Evolutionary conservation across 2,113 vertebrate species (phyloP).

Genomic region (Tupaia tana): DNA sequence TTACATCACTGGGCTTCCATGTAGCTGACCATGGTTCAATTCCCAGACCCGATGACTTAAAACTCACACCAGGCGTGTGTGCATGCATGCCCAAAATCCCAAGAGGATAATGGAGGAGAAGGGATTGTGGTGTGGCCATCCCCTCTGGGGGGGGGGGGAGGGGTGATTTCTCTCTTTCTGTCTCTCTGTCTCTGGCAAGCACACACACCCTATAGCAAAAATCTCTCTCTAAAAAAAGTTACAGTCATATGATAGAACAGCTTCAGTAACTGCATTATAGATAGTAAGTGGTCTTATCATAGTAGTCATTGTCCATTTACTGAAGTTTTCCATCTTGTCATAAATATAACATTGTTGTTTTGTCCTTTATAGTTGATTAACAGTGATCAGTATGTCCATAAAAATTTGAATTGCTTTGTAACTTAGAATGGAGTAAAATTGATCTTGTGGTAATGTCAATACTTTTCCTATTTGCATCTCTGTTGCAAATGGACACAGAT

Average conservation of each 20-base stretch:
- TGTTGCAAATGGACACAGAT: background rate
- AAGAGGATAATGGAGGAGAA: too few species aligned
- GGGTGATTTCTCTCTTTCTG: too few species aligned
- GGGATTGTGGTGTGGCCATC: too few species aligned
- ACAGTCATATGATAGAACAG: background rate
- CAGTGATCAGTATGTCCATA: background rate
- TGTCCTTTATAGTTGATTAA: constrained; percentile 10
- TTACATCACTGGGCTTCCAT: too few species aligned
- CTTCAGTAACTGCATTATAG: background rate
- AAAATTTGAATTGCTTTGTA: background rate
- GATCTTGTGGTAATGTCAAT: background rate
- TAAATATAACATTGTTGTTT: background rate
- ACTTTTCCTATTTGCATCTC: background rate
- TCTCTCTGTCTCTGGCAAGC: too few species aligned
- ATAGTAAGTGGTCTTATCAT: background rate
- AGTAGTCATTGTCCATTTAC: background rate
- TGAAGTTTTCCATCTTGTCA: background rate
- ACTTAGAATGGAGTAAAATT: background rate
- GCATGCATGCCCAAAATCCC: too few species aligned
- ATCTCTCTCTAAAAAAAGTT: too few species aligned
- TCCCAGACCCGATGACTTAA: too few species aligned
- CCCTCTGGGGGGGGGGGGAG: too few species aligned
- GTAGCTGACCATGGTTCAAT: too few species aligned
- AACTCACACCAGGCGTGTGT: too few species aligned
- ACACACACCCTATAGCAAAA: too few species aligned